These are phyloP conservation scores for Acrocephalus kingi DNA, from an alignment of 2,113 vertebrate species.

Conservation along the genomic window DNA sequence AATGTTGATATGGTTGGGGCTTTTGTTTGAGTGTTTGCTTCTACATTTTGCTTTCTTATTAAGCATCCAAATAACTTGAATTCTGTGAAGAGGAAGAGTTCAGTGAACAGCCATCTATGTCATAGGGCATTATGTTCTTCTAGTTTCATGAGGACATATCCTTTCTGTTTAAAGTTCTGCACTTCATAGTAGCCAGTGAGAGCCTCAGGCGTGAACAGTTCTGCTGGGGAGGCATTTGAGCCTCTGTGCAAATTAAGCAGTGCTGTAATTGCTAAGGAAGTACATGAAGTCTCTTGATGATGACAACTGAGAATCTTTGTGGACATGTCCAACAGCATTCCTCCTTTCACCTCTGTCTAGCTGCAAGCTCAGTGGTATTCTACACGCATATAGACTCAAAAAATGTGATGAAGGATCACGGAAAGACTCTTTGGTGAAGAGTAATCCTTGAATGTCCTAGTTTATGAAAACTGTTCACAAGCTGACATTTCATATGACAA, in stretches of 20 bases:
- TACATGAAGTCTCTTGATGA: neutral
- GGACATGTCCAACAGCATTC: neutral
- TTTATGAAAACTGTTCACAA: neutral
- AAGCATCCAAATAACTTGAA: neutral
- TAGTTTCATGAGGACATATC: neutral
- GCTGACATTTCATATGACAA: neutral
- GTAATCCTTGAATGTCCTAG: neutral
- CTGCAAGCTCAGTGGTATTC: neutral
- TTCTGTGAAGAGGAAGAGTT: neutral
- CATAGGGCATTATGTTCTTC: neutral
- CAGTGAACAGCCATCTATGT: neutral
- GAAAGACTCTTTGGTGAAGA: neutral
- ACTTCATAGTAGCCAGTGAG: neutral
- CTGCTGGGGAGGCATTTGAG: neutral
- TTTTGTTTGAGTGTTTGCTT: slow-evolving; percentile 24
- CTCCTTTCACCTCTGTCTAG: neutral
- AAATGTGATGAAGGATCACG: neutral
- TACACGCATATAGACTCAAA: neutral
- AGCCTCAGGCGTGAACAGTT: neutral
- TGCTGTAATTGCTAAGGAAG: neutral
- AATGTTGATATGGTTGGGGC: neutral
- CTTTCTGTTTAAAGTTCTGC: neutral
- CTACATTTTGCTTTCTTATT: neutral
- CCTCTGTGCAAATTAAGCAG: neutral
- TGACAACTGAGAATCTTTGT: neutral